phyloP scores from a whole-genome alignment of 2,113 vertebrate species.

The Prinia subflava region DNA sequence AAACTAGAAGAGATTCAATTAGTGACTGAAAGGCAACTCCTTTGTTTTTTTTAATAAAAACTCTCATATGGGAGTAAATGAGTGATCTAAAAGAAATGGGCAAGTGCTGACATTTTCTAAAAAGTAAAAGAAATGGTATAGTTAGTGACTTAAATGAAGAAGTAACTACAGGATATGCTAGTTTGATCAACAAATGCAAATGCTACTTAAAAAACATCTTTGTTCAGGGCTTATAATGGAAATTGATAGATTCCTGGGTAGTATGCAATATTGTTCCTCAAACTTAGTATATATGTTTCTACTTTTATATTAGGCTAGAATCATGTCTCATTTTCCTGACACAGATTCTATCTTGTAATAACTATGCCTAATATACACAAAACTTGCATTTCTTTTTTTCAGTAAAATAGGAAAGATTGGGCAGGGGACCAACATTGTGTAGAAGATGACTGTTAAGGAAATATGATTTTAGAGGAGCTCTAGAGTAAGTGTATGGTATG shows the following conservation, averaged over 20 bases:
- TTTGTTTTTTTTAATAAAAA: not conserved
- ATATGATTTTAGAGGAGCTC: not conserved
- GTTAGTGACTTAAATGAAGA: not conserved
- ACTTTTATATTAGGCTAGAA: not conserved
- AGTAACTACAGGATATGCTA: not conserved
- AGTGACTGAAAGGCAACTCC: not conserved
- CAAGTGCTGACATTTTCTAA: not conserved
- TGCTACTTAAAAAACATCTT: not conserved
- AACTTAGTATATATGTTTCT: not conserved
- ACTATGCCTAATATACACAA: not conserved
- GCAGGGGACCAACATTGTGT: not conserved
- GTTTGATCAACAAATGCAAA: not conserved
- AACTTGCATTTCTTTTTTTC: not conserved
- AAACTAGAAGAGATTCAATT: not conserved
- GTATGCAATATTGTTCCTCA: rapidly evolving
- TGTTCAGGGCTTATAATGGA: not conserved
- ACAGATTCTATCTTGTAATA: not conserved
- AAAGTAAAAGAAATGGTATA: not conserved
- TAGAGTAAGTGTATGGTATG: not conserved
- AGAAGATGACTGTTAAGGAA: not conserved
- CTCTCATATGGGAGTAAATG: not conserved
- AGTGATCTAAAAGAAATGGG: not conserved
- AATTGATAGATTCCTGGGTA: not conserved
- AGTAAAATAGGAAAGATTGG: not conserved
- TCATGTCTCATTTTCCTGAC: not conserved